Percentiles rank a stretch among this genome's conserved stretches.
phyloP scores from a whole-genome alignment of 2,888 invertebrate species.

The Ephialtes manifestator region DNA sequence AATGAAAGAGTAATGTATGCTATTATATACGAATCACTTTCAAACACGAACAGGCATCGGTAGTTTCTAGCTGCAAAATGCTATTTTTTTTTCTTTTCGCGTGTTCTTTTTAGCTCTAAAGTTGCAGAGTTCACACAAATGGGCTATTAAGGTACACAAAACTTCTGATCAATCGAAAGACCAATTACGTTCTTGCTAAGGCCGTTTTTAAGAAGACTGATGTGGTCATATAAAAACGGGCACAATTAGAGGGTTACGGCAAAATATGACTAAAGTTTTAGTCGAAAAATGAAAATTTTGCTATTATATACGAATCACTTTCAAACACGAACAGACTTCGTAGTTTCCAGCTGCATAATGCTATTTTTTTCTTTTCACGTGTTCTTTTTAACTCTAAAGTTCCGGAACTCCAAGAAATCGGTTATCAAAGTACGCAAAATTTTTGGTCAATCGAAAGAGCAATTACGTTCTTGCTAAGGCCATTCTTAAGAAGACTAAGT shows the following conservation, averaged over 20 bases:
- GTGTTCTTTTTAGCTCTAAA: background rate
- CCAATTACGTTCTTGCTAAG: background rate
- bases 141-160: background rate
- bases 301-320: conserved; percentile 11
- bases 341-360: background rate
- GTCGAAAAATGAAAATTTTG: no score
- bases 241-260: no score
- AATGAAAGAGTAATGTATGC: conserved; percentile 9
- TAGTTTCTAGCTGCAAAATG: background rate
- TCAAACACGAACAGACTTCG: background rate
- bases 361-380: background rate
- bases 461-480: no score
- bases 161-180: background rate
- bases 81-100: background rate
- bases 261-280: no score
- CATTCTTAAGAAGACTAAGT: no score
- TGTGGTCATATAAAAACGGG: no score
- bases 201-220: no score
- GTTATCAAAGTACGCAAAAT: no score
- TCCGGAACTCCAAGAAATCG: no score
- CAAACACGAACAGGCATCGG: background rate
- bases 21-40: conserved; percentile 14
- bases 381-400: no score
- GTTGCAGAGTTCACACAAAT: background rate
- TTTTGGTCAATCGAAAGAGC: no score